Percentiles rank a stretch among this genome's conserved stretches.
These are phyloP conservation scores for Norana najaformis DNA, from an alignment of 2,888 invertebrate genomes.

Conservation along the genomic window DNA sequence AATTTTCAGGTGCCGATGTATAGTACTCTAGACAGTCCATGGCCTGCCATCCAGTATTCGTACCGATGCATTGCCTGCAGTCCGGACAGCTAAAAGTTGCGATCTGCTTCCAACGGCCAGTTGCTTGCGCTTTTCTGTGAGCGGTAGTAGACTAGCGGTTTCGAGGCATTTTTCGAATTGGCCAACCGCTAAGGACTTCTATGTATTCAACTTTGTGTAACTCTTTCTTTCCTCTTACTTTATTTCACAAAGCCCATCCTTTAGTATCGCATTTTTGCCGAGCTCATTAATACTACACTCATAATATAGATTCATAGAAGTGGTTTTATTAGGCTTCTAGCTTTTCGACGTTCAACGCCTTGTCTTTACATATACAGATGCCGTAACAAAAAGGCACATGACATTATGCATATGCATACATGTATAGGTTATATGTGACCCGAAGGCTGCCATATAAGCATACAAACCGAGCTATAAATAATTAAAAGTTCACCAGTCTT, in stretches of 20 bases:
- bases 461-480: background rate
- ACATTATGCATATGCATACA: no score
- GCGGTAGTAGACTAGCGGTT: no score
- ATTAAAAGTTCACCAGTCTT: conserved; percentile 4
- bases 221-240: background rate
- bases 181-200: background rate
- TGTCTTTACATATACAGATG: no score
- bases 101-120: background rate
- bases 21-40: background rate
- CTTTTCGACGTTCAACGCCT: no score
- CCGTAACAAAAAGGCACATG: no score
- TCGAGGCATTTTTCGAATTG: background rate
- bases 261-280: background rate
- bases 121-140: no score
- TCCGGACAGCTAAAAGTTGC: background rate
- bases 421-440: background rate
- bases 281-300: background rate
- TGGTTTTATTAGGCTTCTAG: no score
- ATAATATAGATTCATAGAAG: background rate
- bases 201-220: background rate
- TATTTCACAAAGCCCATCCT: background rate
- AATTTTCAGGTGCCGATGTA: no score
- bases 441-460: background rate
- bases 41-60: background rate
- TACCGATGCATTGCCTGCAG: background rate